Base-by-base conservation (phyloP, 2,113 vertebrate species). In the Poecilia latipinna region DNA sequence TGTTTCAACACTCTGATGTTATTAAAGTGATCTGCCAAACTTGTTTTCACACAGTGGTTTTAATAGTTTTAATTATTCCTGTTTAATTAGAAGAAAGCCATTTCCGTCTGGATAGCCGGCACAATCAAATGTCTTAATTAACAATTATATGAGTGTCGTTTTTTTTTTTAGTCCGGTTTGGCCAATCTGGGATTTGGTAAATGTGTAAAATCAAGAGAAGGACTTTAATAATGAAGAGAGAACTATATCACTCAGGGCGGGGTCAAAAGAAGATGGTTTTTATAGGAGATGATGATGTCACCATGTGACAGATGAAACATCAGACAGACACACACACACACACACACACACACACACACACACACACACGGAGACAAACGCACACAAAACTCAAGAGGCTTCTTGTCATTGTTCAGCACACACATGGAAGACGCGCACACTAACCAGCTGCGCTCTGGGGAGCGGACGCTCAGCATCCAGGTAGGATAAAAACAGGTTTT, bases 271-370 rank as follows among this genome's bases (percentile, higher is more conserved):
- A 8, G 83, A 86, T 79, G 73, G 83, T 82, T 74, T 29, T 65
- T 54, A 69, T 57, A 39, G 64, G 69, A 70, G 26, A 68, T 77
- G 86, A 78, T 91, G 92, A 93, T 90, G 88, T 92, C 89, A 90
- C 71, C 17, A 75, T 33, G 72, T 77, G 79, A 89, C 78, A 79
- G 82, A 82, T 75, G 66, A 86, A 87, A 89, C 83, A 89, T 89
- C 89, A 84, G 79, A 82, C 84, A 81, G 87, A 68, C 79, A 80
- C 79, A 84, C 65, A 63, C 81, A 71, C 65, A 63, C 81, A 71
- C 65, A 63, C 81, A 71, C 86, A 68, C 66, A 70, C 70, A 72
- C 48, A 80, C 65, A 63, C 54, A 28, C 68, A 60, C 31, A 0
- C 12, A 0, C 80, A 70, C 68, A 54, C 82, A 72, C 66, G 42